These are phyloP conservation scores for Aquatica leii DNA, from an alignment of 2,888 invertebrate species.

Conservation along the genomic window DNA sequence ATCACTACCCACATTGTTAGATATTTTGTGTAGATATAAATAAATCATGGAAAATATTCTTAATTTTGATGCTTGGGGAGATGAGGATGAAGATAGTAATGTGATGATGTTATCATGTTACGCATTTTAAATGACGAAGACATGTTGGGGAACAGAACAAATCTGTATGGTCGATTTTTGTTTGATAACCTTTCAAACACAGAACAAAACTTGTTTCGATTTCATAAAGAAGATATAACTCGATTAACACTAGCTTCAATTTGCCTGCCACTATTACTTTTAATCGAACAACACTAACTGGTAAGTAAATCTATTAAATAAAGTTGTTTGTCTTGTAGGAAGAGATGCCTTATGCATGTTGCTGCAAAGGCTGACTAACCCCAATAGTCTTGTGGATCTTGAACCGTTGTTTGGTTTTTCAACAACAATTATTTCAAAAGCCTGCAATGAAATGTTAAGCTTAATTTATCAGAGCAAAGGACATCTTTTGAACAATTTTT, in stretches of 20 bases:
- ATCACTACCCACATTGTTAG: neutral
- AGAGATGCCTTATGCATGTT: no score
- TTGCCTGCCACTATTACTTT: no score
- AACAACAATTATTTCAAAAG: neutral
- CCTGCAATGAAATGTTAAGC: conserved; percentile 5
- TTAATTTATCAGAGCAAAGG: conserved; percentile 1
- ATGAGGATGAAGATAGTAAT: conserved; percentile 4
- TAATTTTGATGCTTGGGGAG: conserved; percentile 5
- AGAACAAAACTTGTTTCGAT: neutral
- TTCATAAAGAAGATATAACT: conserved; percentile 3
- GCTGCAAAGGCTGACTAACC: no score
- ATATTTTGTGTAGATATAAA: conserved; percentile 1
- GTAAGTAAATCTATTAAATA: no score
- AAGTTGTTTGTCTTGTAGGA: no score
- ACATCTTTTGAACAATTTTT: conserved; percentile 5
- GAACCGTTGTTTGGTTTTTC: conserved; percentile 2
- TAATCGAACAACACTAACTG: no score
- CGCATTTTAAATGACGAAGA: conserved; percentile 1
- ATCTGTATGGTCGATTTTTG: conserved; percentile 5
- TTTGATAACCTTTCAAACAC: neutral
- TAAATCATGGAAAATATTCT: no score
- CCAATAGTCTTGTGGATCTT: conserved; percentile 5
- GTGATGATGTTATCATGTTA: conserved; percentile 3
- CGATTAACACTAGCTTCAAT: neutral
- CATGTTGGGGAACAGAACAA: neutral